A percentile compares a stretch with the other conserved stretches of the same genome.
Evolutionary conservation across 2,113 vertebrate genomes (phyloP).

Genomic region (Eulemur rufifrons): DNA sequence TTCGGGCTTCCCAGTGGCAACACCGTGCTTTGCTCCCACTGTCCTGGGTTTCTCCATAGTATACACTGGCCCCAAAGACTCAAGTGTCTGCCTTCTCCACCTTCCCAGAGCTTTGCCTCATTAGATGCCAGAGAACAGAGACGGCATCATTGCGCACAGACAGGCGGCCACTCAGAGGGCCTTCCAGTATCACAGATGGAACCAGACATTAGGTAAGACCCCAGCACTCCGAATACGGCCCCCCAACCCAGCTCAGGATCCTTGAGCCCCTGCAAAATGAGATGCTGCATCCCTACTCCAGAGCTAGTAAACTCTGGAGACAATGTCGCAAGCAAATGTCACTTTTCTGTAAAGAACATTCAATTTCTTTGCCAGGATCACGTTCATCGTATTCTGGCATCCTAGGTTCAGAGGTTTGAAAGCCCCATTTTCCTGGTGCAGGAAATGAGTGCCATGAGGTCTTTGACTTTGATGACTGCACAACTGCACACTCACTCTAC

Average conservation of each 20-base stretch:
- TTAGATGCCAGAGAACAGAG: background rate
- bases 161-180: background rate
- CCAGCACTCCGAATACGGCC: background rate
- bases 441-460: background rate
- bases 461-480: background rate
- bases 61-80: background rate
- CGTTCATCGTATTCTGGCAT: slow-evolving; percentile 31
- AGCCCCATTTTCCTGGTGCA: slow-evolving; percentile 1
- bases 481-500: rapidly evolving
- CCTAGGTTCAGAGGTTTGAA: background rate
- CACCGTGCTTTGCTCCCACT: background rate
- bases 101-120: background rate
- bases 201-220: background rate
- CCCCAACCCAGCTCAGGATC: background rate
- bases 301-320: slow-evolving; percentile 20
- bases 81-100: background rate
- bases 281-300: background rate
- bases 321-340: background rate
- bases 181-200: background rate
- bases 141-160: background rate
- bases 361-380: slow-evolving; percentile 36
- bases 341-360: slow-evolving; percentile 43
- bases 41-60: background rate
- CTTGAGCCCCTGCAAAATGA: background rate
- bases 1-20: background rate